Evolutionary conservation across 1,140 invertebrate species (phyloP), one percentile per base, ranked within the genome.

Genomic region (Tachypleus tridentatus): DNA sequence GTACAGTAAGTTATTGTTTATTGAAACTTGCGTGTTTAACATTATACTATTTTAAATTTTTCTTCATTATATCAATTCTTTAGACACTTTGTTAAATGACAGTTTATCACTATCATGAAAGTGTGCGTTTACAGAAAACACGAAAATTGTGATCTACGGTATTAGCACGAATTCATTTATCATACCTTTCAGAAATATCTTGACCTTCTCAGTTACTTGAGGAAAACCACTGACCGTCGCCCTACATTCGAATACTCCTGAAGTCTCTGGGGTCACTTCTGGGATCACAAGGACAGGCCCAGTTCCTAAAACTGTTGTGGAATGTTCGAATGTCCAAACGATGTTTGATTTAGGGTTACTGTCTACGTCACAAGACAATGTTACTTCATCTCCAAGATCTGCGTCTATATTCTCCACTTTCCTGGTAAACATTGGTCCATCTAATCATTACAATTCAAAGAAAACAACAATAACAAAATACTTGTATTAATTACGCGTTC

Each of bases 261-360:
- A 84, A 0, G 87, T 88, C 65, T 88, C 84, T 2, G 83, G 81
- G 67, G 83, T 85, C 49, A 93, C 86, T 10, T 70, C 70, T 5
- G 64, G 53, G 71, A 73, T 62, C 9, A 71, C 72, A 59, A 77
- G 67, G 5, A 71, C 70, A 5, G 70, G 63, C 58, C 73, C 70
- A 29, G 75, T 63, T 49, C 75, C 73, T 67, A 71, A 61, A 11
- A 59, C 56, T 71, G 70, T 58, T n/a, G 11, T 49, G 5, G 11
- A 61, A 68, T 83, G 81, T 73, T 91, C 83, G 75, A 89, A 87
- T 53, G 86, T 84, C 93, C 93, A 96, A 29, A 85, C 81, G 64
- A 95, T 88, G 67, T 91, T 87, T 1, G 93, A 87, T 6, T 83
- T 78, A 1, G 93, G 93, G 78, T 94, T 95, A 48, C 92, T 89